phyloP scores from a whole-genome alignment of 23 tunicate genomes.

The Diplosoma virens region DNA sequence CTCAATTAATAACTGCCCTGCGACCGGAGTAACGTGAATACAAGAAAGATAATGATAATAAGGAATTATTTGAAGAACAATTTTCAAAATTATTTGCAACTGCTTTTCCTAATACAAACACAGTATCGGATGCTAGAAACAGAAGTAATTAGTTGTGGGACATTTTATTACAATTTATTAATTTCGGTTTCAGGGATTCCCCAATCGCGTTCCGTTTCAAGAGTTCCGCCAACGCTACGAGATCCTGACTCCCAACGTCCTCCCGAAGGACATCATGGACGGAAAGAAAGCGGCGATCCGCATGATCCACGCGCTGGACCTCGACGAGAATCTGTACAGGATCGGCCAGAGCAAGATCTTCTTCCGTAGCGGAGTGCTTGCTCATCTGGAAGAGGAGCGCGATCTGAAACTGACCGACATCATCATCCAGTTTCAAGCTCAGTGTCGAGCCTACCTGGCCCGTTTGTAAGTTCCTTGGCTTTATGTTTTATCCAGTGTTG shows the following conservation, averaged over 20 bases:
- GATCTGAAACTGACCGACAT: slow-evolving; percentile 98
- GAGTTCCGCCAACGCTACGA: slow-evolving; percentile 99
- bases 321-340: slow-evolving; percentile 90
- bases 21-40: too few species aligned
- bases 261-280: slow-evolving; percentile 98
- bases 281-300: slow-evolving; percentile 94
- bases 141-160: too few species aligned
- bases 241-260: slow-evolving; percentile 92
- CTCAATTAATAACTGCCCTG: too few species aligned
- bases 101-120: too few species aligned
- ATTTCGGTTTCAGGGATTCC: slow-evolving; percentile 90
- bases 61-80: too few species aligned
- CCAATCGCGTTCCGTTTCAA: slow-evolving; percentile 99
- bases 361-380: slow-evolving; percentile 99
- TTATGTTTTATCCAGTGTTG: too few species aligned
- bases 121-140: too few species aligned
- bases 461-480: slow-evolving; percentile 46
- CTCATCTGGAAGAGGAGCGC: slow-evolving; percentile 98
- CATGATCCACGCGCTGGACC: slow-evolving; percentile 91
- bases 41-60: too few species aligned
- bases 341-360: slow-evolving; percentile 99
- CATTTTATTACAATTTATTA: too few species aligned
- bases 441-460: slow-evolving; percentile 87
- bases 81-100: too few species aligned
- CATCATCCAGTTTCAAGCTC: slow-evolving; percentile 98